Percentiles rank a stretch among this genome's conserved stretches.
These are phyloP conservation scores for Rhyacichthys aspro DNA, from an alignment of 2,797 vertebrate species.

Conservation along the genomic window DNA sequence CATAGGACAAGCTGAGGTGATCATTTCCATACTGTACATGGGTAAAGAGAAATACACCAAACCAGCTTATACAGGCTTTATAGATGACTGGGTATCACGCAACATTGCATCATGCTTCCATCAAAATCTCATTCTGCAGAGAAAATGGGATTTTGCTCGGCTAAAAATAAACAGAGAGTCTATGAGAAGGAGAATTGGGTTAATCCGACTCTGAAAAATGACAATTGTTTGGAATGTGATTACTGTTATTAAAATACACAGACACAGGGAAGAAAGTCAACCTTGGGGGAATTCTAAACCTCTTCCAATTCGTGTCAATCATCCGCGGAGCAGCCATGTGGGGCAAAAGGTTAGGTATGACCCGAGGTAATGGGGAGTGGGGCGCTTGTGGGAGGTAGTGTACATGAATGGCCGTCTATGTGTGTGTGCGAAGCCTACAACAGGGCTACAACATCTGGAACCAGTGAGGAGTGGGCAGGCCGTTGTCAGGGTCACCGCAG, in stretches of 20 bases:
- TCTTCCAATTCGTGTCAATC: slow-evolving; percentile 67
- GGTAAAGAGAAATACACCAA: slow-evolving; percentile 35
- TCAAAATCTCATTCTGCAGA: slow-evolving; percentile 68
- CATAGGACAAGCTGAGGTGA: slow-evolving; percentile 4
- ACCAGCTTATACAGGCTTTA: slow-evolving; percentile 35
- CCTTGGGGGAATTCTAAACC: slow-evolving; percentile 33
- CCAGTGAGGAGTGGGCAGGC: no score
- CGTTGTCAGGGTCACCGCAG: slow-evolving; percentile 73
- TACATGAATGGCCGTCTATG: slow-evolving; percentile 16
- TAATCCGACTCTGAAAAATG: slow-evolving; percentile 78
- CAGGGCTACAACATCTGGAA: slow-evolving; percentile 86
- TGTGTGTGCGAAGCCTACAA: slow-evolving; percentile 50
- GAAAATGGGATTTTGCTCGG: slow-evolving; percentile 76
- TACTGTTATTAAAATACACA: slow-evolving; percentile 79
- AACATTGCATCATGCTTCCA: slow-evolving; percentile 65
- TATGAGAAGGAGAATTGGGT: slow-evolving; percentile 71
- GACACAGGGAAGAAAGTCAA: slow-evolving; percentile 45
- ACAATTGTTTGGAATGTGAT: slow-evolving; percentile 81
- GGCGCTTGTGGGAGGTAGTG: slow-evolving; percentile 34
- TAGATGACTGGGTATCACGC: slow-evolving; percentile 52
- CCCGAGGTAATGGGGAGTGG: slow-evolving; percentile 69
- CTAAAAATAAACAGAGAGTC: slow-evolving; percentile 71
- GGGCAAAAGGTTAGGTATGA: slow-evolving; percentile 63
- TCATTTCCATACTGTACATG: slow-evolving; percentile 26
- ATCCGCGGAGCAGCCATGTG: slow-evolving; percentile 49